These are phyloP conservation scores for Mastigias papua DNA, from an alignment of 30 jellyfish, hydroid and myxozoan species.

Conservation along the genomic window DNA sequence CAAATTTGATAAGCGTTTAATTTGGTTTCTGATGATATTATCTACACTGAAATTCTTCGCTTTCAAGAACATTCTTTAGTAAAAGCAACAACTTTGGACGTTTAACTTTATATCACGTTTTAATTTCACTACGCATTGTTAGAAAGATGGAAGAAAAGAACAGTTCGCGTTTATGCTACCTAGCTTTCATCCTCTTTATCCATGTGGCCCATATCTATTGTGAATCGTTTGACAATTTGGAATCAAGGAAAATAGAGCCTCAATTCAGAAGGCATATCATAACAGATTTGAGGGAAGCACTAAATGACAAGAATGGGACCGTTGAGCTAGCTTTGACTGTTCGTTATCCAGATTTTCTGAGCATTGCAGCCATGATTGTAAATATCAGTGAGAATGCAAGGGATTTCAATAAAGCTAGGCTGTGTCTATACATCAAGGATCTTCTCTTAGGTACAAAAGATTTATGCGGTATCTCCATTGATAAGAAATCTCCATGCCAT, in stretches of 20 bases:
- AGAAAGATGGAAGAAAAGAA: background rate
- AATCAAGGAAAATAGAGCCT: background rate
- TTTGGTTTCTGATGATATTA: too few species aligned
- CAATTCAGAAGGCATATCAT: background rate
- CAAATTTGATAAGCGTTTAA: too few species aligned
- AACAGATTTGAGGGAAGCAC: background rate
- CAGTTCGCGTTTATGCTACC: background rate
- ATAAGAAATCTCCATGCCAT: background rate
- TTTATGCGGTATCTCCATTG: background rate
- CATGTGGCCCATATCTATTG: background rate
- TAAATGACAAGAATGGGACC: background rate
- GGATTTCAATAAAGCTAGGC: background rate
- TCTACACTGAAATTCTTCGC: too few species aligned
- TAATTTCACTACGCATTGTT: too few species aligned
- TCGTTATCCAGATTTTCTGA: constrained; percentile 39
- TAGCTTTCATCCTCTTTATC: background rate
- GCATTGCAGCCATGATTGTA: background rate
- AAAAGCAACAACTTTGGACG: too few species aligned
- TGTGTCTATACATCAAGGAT: background rate
- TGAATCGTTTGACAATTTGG: background rate
- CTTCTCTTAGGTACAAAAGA: background rate
- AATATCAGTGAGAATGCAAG: background rate
- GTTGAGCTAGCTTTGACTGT: background rate
- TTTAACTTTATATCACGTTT: too few species aligned
- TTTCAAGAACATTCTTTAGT: too few species aligned